Base-by-base conservation (phyloP, 2,797 vertebrate genomes). In the Leptodactylus fallax region DNA sequence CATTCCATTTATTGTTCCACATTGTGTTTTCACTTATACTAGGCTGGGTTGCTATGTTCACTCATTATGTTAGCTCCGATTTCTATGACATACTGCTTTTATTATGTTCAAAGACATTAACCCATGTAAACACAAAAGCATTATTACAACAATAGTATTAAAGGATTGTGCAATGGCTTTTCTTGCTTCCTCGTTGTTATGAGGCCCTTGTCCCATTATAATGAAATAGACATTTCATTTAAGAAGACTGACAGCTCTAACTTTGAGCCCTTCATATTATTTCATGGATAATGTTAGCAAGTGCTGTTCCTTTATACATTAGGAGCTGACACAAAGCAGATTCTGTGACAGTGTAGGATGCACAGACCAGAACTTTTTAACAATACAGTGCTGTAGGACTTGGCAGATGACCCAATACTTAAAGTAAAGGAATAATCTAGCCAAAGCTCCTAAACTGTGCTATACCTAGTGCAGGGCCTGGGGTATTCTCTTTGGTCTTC, bases 1-100 rank as follows among this genome's bases (percentile, higher is more conserved):
- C 51, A 83, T 83, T 83, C 65, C 81, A 71, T n/a, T 4, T 84
- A 84, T 72, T 84, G 53, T 84, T 19, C 36, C 14, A 1, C 47
- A 17, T 47, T 84, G 69, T 74, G 25, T 10, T 74, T 74, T 74
- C 21, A 58, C 27, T 74, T 72, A 13, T 71, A 51, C 47, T 81
- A 51, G 55, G 21, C 72, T 60, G 11, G 23, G 36, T 83, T 51
- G 19, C 51, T 16, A 60, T 47, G 25, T 83, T n/a, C 67, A 47
- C 63, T 72, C 27, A 14, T 56, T 78, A 47, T 58, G 55, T 47
- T 60, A n/a, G 69, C 49, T 84, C 82, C 60, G 51, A 56, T 74
- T 74, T 84, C 69, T 84, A 58, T 36, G 67, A 53, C 65, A 71
- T 23, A n/a, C n/a, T 23, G 25, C 71, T 58, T 45, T 84, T 8